Percentiles rank a stretch among this genome's conserved stretches.
phyloP scores from a whole-genome alignment of 2,113 vertebrate species.

The Eurypyga helias region DNA sequence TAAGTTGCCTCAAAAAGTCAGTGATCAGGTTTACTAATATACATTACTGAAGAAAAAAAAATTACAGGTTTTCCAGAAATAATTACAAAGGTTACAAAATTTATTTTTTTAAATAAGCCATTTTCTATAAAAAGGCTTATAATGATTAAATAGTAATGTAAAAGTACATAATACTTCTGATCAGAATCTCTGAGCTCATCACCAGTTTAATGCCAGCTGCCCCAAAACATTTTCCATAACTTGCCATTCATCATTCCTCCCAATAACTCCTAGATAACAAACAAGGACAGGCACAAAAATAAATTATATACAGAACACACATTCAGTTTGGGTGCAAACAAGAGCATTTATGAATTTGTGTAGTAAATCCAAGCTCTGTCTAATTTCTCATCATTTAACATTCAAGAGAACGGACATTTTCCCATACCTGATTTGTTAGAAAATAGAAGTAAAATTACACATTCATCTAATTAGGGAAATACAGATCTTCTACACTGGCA shows the following conservation, averaged over 20 bases:
- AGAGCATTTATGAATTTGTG: not conserved
- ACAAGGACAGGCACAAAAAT: not conserved
- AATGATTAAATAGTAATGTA: not conserved
- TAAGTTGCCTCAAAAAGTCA: not conserved
- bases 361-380: not conserved
- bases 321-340: not conserved
- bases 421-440: not conserved
- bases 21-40: not conserved
- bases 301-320: not conserved
- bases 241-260: not conserved
- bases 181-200: not conserved
- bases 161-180: not conserved
- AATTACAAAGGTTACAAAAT: not conserved
- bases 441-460: not conserved
- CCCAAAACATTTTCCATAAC: not conserved
- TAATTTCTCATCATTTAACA: not conserved
- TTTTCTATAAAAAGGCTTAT: not conserved
- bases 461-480: not conserved
- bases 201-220: not conserved
- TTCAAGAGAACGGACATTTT: not conserved
- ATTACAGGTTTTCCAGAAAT: not conserved
- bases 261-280: not conserved
- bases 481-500: not conserved
- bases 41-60: not conserved
- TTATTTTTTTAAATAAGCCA: not conserved